A percentile compares a stretch with the other conserved stretches of the same genome.
phyloP scores from a whole-genome alignment of 2,113 vertebrate species.

The Machaerirhynchus nigripectus region DNA sequence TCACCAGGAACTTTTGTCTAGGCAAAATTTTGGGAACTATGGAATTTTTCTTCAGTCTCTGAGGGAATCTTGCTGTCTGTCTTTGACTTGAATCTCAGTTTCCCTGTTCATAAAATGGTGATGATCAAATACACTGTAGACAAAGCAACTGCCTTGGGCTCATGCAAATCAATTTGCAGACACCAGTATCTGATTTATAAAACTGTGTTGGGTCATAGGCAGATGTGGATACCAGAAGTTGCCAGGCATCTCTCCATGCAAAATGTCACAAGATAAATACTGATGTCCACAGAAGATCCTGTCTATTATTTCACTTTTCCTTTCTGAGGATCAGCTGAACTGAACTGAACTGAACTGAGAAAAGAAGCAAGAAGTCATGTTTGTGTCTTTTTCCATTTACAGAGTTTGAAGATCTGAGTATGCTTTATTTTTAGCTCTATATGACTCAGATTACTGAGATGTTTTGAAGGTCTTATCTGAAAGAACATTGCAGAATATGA shows the following conservation, averaged over 20 bases:
- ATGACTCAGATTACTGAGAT: not conserved
- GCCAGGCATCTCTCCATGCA: not conserved
- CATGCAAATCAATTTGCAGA: not conserved
- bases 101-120: not conserved
- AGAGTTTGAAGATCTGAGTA: not conserved
- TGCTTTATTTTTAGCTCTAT: constrained; percentile 14
- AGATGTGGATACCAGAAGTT: not conserved
- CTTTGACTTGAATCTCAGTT: not conserved
- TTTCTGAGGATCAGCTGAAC: not conserved
- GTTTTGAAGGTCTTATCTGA: constrained; percentile 5
- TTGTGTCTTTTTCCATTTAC: not conserved
- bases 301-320: not conserved
- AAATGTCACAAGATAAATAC: not conserved
- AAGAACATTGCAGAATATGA: not conserved
- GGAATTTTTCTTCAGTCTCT: not conserved
- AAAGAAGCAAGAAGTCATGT: not conserved
- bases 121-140: not conserved
- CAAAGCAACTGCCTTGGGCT: not conserved
- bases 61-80: not conserved
- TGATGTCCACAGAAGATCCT: not conserved
- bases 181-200: not conserved
- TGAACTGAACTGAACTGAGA: not conserved
- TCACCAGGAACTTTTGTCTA: not conserved
- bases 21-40: not conserved
- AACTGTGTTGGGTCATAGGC: not conserved